Conservation (phyloP, 2,888 invertebrate species). For the Rhagonycha lutea region DNA sequence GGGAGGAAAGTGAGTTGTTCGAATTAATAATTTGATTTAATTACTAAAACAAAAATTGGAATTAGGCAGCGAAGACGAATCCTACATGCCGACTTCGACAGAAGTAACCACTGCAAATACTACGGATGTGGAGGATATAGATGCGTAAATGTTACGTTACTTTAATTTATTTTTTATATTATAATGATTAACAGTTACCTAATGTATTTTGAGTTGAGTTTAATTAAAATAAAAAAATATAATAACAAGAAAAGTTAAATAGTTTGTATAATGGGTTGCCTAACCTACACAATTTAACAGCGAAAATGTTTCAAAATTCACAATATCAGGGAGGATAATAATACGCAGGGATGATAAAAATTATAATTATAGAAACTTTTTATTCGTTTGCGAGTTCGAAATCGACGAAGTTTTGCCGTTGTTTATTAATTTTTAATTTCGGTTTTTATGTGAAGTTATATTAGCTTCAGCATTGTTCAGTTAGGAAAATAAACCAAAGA, state of each 20-base stretch:
- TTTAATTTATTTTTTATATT: neutral
- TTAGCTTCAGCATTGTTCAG: neutral
- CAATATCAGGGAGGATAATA: neutral
- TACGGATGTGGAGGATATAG: neutral
- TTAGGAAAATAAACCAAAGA: neutral
- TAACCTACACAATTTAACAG: neutral
- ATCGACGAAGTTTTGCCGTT: neutral
- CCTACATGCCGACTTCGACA: constrained; percentile 25
- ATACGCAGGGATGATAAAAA: neutral
- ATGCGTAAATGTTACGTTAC: neutral
- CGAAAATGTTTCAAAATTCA: neutral
- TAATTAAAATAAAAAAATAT: neutral
- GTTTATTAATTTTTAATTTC: neutral
- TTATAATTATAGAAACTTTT: neutral
- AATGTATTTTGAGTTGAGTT: neutral
- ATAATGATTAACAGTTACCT: neutral
- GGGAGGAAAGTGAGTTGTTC: constrained; percentile 44
- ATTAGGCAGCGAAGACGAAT: constrained; percentile 17
- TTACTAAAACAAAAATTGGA: neutral
- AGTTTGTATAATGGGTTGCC: neutral
- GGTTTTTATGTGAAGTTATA: neutral
- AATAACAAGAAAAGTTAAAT: neutral
- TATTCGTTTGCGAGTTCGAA: neutral
- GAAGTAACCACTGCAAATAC: neutral
- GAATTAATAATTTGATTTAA: neutral